Conservation (phyloP, 1,140 invertebrate genomes). For the Drosophila mauritiana region DNA sequence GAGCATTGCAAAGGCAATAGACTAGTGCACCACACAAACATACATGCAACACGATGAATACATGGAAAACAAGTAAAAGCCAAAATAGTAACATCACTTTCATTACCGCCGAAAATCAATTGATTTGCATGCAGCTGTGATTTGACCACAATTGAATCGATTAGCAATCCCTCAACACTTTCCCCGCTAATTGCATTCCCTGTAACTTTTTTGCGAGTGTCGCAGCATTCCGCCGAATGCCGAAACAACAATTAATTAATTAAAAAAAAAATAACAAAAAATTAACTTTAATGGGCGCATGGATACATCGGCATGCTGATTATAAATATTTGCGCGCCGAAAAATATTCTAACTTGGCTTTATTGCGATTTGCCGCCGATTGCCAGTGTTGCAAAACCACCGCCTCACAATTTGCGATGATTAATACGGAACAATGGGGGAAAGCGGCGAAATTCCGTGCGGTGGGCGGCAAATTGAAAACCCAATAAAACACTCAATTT, state of each 20-base stretch:
- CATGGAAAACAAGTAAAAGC: background rate
- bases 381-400: background rate
- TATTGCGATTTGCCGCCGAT: background rate
- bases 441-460: background rate
- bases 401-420: slow-evolving; percentile 34
- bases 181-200: slow-evolving; percentile 24
- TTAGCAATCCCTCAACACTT: slow-evolving; percentile 37
- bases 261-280: slow-evolving; percentile 11
- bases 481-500: slow-evolving; percentile 83
- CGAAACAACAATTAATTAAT: background rate
- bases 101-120: slow-evolving; percentile 5
- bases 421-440: slow-evolving; percentile 31
- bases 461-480: slow-evolving; percentile 73
- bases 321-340: slow-evolving; percentile 5
- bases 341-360: slow-evolving; percentile 30
- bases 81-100: background rate
- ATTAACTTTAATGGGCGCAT: slow-evolving; percentile 63
- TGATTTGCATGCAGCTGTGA: slow-evolving; percentile 11
- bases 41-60: too few relatives aligned
- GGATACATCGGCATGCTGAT: slow-evolving; percentile 10
- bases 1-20: too few relatives aligned
- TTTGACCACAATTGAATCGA: slow-evolving; percentile 37
- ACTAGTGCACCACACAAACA: too few relatives aligned
- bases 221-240: slow-evolving; percentile 10
- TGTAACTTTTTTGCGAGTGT: background rate